phyloP scores from a whole-genome alignment of 2,797 vertebrate genomes.

The Simalia tracyae region DNA sequence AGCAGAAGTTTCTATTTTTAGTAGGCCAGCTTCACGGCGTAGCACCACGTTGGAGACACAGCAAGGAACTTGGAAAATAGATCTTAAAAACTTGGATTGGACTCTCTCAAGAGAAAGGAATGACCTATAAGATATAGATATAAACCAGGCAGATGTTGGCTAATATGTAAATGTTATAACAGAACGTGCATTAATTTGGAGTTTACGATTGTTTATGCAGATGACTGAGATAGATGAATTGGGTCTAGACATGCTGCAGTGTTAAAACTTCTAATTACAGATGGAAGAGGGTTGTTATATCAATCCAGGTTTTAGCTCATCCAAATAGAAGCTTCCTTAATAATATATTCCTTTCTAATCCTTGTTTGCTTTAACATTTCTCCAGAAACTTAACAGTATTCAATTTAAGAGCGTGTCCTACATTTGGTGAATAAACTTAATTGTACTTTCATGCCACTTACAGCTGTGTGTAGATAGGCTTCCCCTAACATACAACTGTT shows the following conservation, averaged over 20 bases:
- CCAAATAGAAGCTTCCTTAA: neutral
- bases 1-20: no score
- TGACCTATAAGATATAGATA: neutral
- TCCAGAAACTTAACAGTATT: constrained; percentile 21
- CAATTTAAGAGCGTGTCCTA: constrained; percentile 20
- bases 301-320: constrained; percentile 15
- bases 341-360: neutral
- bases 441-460: constrained; percentile 22
- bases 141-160: neutral
- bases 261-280: neutral
- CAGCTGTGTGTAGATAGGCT: constrained; percentile 31
- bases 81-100: no score
- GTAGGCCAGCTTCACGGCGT: no score
- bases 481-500: neutral
- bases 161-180: neutral
- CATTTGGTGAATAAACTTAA: constrained; percentile 33
- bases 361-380: constrained; percentile 39
- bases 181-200: neutral
- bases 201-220: neutral
- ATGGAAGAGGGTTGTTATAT: constrained; percentile 19
- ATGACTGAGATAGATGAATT: neutral
- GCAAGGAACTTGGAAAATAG: no score
- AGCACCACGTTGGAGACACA: no score
- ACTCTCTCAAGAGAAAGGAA: no score
- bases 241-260: neutral